Base-by-base conservation (phyloP, 2,888 invertebrate genomes). In the Peribatodes rhomboidaria region DNA sequence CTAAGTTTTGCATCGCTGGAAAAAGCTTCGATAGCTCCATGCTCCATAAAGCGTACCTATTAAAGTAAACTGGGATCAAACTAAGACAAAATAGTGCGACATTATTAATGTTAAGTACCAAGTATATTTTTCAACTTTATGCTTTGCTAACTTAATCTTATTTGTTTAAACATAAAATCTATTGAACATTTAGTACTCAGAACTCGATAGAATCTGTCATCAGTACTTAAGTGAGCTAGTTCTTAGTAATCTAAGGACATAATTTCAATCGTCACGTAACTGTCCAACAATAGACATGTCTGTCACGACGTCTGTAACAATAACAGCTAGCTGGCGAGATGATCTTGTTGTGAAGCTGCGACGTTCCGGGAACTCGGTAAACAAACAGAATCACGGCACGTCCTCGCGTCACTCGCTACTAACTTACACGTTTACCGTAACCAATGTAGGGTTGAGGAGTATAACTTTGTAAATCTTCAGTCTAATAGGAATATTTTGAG, bases 351-450 rank as follows among this genome's bases (percentile, higher is more conserved):
- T 73, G 76, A 72, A 78, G 74, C 73, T 70, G 72, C 65, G 74
- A 64, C 66, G 81, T 89, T 89, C 89, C 83, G 72, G 80, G 90
- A 89, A 89, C 49, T 53, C 67, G 63, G 69, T 83, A 91, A 91
- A 89, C 90, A 92, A 90, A 92, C 89, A 90, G 79, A 88, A 83
- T 83, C 86, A 76, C 83, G 84, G 86, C 89, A 88, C 90, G 89
- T 87, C 84, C 83, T 84, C 83, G 83, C 80, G 77, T 80, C 85
- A 85, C 85, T 86, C 75, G 92, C 92, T 92, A 92, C 92, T 88
- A 86, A 84, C 89, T 93, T 92, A 92, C 92, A 90, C 92, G 82
- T 85, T 84, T 86, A 85, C 85, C 82, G 72, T 72, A 61, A 55
- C 61, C 65, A 62, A 65, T 44, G 55, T 81, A 89, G 86, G 90